phyloP scores from a whole-genome alignment of 2,888 invertebrate genomes.

The Drosophila limbata region DNA sequence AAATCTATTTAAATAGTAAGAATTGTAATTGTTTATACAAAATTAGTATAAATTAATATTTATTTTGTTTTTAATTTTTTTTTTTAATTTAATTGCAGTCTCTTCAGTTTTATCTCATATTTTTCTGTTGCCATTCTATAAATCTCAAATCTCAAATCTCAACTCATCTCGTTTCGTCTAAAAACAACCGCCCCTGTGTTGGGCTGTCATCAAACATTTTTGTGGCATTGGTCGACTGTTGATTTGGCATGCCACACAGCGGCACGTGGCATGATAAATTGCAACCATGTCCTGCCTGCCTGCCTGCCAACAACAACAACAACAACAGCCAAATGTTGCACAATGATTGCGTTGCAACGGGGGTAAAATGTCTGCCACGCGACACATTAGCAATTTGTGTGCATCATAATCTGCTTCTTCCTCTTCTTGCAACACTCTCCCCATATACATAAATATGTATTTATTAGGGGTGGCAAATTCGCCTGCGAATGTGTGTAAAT shows the following conservation, averaged over 20 bases:
- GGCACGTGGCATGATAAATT: constrained; percentile 61
- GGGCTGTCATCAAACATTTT: constrained; percentile 48
- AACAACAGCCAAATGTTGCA: constrained; percentile 43
- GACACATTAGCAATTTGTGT: constrained; percentile 51
- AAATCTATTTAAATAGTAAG: no score
- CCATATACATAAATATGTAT: background rate
- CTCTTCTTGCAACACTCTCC: constrained; percentile 8
- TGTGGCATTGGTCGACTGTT: constrained; percentile 51
- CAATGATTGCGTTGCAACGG: constrained; percentile 19
- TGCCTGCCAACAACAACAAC: background rate
- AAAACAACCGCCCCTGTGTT: constrained; percentile 24
- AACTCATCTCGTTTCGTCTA: background rate
- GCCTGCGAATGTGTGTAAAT: constrained; percentile 8
- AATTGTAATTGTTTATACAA: no score
- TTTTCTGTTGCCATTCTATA: background rate
- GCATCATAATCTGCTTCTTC: background rate
- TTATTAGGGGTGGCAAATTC: constrained; percentile 42
- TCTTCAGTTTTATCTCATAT: background rate
- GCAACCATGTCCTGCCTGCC: constrained; percentile 24
- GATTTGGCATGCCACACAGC: constrained; percentile 53
- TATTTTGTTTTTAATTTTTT: background rate
- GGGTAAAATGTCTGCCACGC: constrained; percentile 49
- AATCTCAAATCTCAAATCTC: background rate
- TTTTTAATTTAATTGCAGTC: background rate
- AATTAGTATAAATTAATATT: background rate